Evolutionary conservation across 2,888 invertebrate genomes (phyloP), one percentile per base, ranked within the genome.

Genomic region (Corbicula japonica): DNA sequence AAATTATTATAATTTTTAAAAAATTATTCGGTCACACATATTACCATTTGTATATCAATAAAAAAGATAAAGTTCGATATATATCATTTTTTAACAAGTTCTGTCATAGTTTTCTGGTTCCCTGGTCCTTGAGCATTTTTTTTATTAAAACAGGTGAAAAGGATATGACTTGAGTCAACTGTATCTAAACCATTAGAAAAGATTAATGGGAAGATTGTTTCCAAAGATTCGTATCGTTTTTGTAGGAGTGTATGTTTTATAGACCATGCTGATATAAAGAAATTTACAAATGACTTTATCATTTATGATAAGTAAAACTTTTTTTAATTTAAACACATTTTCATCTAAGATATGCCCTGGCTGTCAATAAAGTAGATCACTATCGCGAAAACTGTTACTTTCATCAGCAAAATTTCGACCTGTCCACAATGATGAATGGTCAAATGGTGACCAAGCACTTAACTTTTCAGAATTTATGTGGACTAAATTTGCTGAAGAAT

Each of bases 321-420:
- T 38, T 44, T 52, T 65, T 52, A 65, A 52, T 52, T 65, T 65
- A 46, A 50, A 35, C 65, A 35, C 65, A 65, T 65, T n/a, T 65
- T 65, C 52, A 65, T 65, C 65, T 65, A 28, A 65, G 71, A 71
- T 71, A 62, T 38, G 71, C 34, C 50, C 18, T 41, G 15, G 15
- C 28, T 62, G 50, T 71, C 77, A 80, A 76, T 76, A 80, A 80
- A 63, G 38, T 35, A 73, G 80, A 80, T 80, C 23, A 50, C 41
- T 80, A 80, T 80, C 80, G 34, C 41, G 23, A 61, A 80, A 80
- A 72, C 72, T 72, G 80, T 69, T 73, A 80, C 80, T 80, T 80
- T 80, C 76, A 72, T 72, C 68, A 46, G 23, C 15, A 18, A 15
- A 46, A 48, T 18, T 41, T 34, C 21, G 26, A 12, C 58, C 38